These are phyloP conservation scores for Zaprionus inermis DNA, from an alignment of 1,140 invertebrate species.

Conservation along the genomic window DNA sequence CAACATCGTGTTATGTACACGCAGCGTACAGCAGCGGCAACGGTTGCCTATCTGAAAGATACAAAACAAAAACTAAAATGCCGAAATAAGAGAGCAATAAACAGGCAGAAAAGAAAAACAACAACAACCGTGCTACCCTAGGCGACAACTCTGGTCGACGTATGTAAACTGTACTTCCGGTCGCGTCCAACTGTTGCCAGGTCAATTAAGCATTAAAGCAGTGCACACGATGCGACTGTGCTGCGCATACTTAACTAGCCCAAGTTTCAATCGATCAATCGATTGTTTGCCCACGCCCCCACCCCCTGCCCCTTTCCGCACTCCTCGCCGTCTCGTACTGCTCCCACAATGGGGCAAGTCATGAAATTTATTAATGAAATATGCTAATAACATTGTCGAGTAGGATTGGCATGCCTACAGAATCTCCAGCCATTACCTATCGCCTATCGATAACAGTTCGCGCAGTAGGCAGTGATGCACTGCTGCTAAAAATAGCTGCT, in stretches of 20 bases:
- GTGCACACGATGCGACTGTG: conserved; percentile 55
- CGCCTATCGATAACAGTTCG: conserved; percentile 23
- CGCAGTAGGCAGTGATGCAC: conserved; percentile 30
- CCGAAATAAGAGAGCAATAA: conserved; percentile 47
- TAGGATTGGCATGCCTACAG: conserved; percentile 29
- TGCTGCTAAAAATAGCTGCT: conserved; percentile 63
- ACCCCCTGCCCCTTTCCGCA: background rate
- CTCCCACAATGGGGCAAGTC: conserved; percentile 21
- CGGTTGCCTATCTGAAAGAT: conserved; percentile 55
- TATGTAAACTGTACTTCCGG: conserved; percentile 69
- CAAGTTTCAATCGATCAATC: conserved; percentile 9
- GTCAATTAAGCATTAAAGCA: conserved; percentile 61
- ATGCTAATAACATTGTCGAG: conserved; percentile 31
- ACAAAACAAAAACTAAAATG: conserved; percentile 53
- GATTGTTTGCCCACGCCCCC: background rate
- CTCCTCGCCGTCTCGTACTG: background rate
- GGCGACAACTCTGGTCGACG: conserved; percentile 35
- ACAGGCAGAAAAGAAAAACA: no score
- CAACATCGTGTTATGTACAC: conserved; percentile 73
- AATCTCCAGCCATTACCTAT: background rate
- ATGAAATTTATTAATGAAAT: conserved; percentile 74
- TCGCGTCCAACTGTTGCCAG: conserved; percentile 51
- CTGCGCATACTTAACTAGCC: conserved; percentile 49
- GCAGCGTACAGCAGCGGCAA: no score
- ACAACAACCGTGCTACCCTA: no score